Conservation (phyloP, 2,113 vertebrate genomes). For the Plecturocebus donacophilus region DNA sequence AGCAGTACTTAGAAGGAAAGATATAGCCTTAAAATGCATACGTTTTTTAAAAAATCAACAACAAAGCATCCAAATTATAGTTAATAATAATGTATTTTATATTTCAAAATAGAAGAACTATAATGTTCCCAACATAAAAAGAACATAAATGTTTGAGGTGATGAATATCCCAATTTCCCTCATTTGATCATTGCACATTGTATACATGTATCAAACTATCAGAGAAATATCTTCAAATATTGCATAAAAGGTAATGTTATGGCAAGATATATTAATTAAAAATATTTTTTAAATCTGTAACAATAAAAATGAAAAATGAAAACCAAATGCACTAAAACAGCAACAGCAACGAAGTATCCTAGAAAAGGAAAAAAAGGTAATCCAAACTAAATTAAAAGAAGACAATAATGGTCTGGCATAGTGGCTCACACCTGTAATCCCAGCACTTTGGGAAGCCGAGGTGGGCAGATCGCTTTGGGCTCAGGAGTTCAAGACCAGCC, state of each 20-base stretch:
- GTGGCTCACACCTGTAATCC: no score
- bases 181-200: background rate
- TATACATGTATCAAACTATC: background rate
- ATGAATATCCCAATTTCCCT: background rate
- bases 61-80: background rate
- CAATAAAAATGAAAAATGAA: background rate
- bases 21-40: background rate
- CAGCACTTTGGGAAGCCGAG: no score
- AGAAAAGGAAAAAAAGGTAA: background rate
- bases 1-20: background rate
- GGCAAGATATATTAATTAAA: background rate
- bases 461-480: no score
- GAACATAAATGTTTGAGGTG: background rate
- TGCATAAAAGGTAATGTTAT: no score
- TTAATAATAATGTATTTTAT: background rate
- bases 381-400: background rate
- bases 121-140: background rate
- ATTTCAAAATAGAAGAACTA: background rate
- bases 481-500: no score
- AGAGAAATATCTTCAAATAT: no score
- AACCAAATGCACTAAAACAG: background rate
- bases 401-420: background rate
- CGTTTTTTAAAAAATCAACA: background rate
- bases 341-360: background rate
- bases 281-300: background rate